phyloP scores from a whole-genome alignment of 2,888 invertebrate genomes.

The Platerodrilus igneus region DNA sequence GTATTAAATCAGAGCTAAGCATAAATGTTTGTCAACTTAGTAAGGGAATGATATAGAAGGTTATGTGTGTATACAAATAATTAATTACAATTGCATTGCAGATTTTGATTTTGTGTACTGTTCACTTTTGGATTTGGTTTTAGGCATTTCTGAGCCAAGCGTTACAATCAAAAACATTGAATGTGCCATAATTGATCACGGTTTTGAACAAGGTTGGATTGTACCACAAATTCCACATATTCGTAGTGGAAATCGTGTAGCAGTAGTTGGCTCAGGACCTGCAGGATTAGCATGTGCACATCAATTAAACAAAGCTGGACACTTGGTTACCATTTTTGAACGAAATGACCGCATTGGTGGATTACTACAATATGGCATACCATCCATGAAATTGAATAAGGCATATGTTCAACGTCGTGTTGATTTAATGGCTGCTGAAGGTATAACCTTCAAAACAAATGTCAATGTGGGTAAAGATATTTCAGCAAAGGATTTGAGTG shows the following conservation, averaged over 20 bases:
- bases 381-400: constrained; percentile 97
- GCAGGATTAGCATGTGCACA: constrained; percentile 94
- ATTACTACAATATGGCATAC: constrained; percentile 94
- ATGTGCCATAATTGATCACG: constrained; percentile 97
- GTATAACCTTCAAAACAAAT: constrained; percentile 78
- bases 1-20: too few relatives aligned
- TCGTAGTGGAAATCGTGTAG: constrained; percentile 54
- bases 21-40: too few relatives aligned
- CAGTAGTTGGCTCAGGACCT: constrained; percentile 91
- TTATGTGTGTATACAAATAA: not conserved
- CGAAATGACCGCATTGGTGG: constrained; percentile 95
- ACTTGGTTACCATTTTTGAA: constrained; percentile 94
- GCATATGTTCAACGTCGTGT: constrained; percentile 87
- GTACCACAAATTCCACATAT: constrained; percentile 56
- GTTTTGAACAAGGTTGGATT: constrained; percentile 95
- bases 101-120: not conserved
- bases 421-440: constrained; percentile 81
- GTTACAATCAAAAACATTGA: constrained; percentile 99
- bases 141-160: constrained; percentile 84
- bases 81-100: not conserved
- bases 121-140: not conserved
- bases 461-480: constrained; percentile 89
- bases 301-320: constrained; percentile 95
- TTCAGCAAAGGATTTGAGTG: constrained; percentile 64
- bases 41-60: too few relatives aligned